Base-by-base conservation (phyloP, 2,888 invertebrate species). In the Andrena bicolor region DNA sequence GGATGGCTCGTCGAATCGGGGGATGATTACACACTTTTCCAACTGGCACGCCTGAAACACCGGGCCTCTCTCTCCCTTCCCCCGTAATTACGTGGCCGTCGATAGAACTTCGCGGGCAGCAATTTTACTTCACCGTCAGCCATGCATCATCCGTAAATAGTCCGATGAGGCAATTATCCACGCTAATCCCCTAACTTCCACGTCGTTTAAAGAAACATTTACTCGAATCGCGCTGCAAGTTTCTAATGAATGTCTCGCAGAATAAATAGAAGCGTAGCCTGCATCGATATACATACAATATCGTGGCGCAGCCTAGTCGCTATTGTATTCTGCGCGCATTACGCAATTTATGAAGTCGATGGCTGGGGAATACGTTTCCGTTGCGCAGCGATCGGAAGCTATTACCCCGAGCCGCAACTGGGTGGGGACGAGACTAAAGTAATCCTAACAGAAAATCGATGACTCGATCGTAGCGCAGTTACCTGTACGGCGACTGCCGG, bases 381-480 rank as follows among this genome's bases (percentile, higher is more conserved):
- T 72, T 61, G 26, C 66, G 73, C 26, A 20, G n/a, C 41, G 41
- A 51, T 48, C 68, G 70, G 74, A 80, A 82, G 71, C 72, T 71
- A 73, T 82, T 77, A 63, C 6, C 70, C 64, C 48, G 70, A 77
- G 70, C 82, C 66, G 70, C 53, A 8, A 16, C 30, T 48, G 10
- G 48, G 73, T 10, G 26, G 49, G 51, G 56, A 72, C 65, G 63
- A 32, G 82, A 61, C 30, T 61, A 35, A 48, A 41, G 70, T 64
- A 68, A 86, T 86, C 84, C 78, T 69, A 78, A 86, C 87, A 53
- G 70, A 30, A 83, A 86, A 86, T 84, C 84, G 65, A 82, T 76
- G 74, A 63, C 35, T 68, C 68, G 60, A 68, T 79, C 76, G 73
- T 68, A 72, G 75, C 64, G 20, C 53, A 78, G 70, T 68, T 76